These are phyloP conservation scores for Epinotia demarniana DNA, from an alignment of 2,888 invertebrate genomes.

Conservation along the genomic window DNA sequence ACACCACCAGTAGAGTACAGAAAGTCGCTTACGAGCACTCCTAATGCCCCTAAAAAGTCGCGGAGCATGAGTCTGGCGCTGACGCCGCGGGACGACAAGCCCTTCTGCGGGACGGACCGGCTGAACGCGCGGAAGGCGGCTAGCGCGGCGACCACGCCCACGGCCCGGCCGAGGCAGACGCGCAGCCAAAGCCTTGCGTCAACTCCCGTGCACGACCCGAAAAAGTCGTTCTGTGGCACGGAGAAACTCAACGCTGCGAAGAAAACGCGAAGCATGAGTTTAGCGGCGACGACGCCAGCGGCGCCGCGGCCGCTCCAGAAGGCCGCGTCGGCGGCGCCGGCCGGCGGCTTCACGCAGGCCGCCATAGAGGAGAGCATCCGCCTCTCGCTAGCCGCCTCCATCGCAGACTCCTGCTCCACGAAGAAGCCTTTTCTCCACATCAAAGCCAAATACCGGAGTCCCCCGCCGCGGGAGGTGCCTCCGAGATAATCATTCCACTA, in stretches of 20 bases:
- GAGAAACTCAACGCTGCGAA: conserved; percentile 60
- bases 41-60: conserved; percentile 72
- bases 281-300: conserved; percentile 64
- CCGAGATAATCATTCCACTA: conserved; percentile 83
- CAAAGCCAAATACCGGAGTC: conserved; percentile 89
- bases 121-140: conserved; percentile 60
- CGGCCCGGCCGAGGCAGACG: conserved; percentile 55
- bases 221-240: conserved; percentile 57
- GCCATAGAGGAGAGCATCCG: conserved; percentile 80
- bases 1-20: conserved; percentile 67
- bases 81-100: conserved; percentile 58
- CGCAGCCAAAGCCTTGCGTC: conserved; percentile 78
- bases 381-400: conserved; percentile 72
- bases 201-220: conserved; percentile 68
- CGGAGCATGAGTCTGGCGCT: conserved; percentile 75
- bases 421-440: conserved; percentile 87
- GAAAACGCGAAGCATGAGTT: conserved; percentile 77
- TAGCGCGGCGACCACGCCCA: conserved; percentile 65
- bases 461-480: conserved; percentile 86
- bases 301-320: conserved; percentile 62
- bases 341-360: conserved; percentile 74
- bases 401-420: conserved; percentile 68
- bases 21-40: conserved; percentile 64
- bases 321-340: conserved; percentile 61
- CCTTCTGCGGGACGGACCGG: conserved; percentile 70